Percentiles rank a stretch among this genome's conserved stretches.
Evolutionary conservation across 2,113 vertebrate species (phyloP).

Genomic region (Okapia johnstoni): DNA sequence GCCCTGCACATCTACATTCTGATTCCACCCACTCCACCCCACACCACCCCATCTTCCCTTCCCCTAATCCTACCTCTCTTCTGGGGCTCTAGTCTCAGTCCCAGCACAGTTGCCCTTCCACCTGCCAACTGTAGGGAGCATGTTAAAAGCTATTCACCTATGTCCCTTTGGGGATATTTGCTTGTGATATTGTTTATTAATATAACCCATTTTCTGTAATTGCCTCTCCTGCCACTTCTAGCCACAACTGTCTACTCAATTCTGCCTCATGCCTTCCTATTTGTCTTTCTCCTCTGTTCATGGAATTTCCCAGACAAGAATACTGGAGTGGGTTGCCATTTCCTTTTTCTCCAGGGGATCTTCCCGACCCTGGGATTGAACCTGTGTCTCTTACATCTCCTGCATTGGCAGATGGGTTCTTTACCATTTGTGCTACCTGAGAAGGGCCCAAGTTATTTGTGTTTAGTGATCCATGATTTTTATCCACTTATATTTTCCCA

Average conservation of each 20-base stretch:
- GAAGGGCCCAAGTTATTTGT: neutral
- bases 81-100: too few relatives aligned
- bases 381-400: neutral
- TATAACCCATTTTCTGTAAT: neutral
- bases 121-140: neutral
- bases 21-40: accelerated
- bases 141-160: neutral
- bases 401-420: neutral
- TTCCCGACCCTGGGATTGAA: accelerated
- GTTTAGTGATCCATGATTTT: neutral
- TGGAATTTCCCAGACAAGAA: neutral
- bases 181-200: neutral
- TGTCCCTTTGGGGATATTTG: neutral
- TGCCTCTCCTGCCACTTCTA: neutral
- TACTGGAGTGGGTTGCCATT: neutral
- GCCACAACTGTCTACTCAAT: neutral
- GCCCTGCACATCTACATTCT: neutral
- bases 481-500: neutral
- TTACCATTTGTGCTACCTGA: neutral
- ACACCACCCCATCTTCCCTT: accelerated
- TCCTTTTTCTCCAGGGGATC: neutral
- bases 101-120: neutral
- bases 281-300: neutral
- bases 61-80: too few relatives aligned
- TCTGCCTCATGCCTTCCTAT: neutral